Conservation (phyloP, 2,888 invertebrate species). For the Drosophila paucipuncta region DNA sequence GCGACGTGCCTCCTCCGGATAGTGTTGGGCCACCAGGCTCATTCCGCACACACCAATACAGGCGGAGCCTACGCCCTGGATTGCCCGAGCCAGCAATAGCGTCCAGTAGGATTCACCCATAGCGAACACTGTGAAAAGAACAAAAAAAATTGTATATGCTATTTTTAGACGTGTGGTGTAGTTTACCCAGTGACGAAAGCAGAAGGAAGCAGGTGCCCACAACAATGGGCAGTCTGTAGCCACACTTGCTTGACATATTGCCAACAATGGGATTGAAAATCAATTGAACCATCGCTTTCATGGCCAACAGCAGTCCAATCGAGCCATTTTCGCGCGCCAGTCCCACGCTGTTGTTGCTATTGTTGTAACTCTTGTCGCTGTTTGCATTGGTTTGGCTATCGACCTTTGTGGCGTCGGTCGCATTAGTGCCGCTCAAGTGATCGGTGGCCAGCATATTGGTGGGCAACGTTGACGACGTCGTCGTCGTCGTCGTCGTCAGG, state of each 20-base stretch:
- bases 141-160: conserved; percentile 32
- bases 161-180: not conserved
- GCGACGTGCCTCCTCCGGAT: conserved; percentile 85
- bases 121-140: conserved; percentile 88
- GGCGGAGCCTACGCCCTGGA: conserved; percentile 93
- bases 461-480: conserved; percentile 39
- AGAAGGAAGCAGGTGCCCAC: conserved; percentile 89
- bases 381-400: conserved; percentile 48
- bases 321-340: conserved; percentile 88
- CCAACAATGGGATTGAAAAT: conserved; percentile 92
- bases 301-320: conserved; percentile 89
- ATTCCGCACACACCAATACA: conserved; percentile 93
- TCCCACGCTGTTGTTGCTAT: conserved; percentile 82
- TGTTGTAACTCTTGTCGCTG: conserved; percentile 21
- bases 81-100: conserved; percentile 90
- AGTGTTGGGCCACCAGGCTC: conserved; percentile 89
- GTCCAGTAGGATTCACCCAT: conserved; percentile 90
- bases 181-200: conserved; percentile 89
- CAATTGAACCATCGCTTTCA: conserved; percentile 93
- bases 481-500: conserved; percentile 25
- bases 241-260: conserved; percentile 88
- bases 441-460: conserved; percentile 38
- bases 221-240: conserved; percentile 89
- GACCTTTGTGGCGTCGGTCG: conserved; percentile 30
- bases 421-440: conserved; percentile 59